These are phyloP conservation scores for Spodoptera frugiperda DNA, from an alignment of 1,140 invertebrate species.

Conservation along the genomic window DNA sequence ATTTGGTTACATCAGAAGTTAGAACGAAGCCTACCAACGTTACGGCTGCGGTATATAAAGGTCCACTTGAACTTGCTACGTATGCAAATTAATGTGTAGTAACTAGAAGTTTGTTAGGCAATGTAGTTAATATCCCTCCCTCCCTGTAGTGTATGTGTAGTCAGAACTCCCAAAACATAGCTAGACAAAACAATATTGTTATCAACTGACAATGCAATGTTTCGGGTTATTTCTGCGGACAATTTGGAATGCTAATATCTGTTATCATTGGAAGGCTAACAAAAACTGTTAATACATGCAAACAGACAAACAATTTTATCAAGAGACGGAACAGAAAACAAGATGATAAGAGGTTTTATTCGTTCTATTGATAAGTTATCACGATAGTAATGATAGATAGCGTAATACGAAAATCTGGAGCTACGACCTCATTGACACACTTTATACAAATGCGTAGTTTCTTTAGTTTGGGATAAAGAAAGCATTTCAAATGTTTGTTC, in stretches of 20 bases:
- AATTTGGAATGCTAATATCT: constrained; percentile 6
- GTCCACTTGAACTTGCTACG: too few relatives aligned
- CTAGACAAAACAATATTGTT: too few relatives aligned
- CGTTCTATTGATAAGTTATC: constrained; percentile 29
- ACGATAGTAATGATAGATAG: constrained; percentile 22
- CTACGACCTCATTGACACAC: constrained; percentile 39
- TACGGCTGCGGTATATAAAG: too few relatives aligned
- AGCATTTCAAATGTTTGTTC: neutral
- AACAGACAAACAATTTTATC: constrained; percentile 23
- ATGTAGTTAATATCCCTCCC: too few relatives aligned
- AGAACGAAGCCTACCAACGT: too few relatives aligned
- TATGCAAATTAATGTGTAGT: too few relatives aligned
- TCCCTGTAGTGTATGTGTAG: too few relatives aligned
- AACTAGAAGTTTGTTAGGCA: too few relatives aligned
- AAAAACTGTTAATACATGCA: constrained; percentile 19
- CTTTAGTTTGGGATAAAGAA: constrained; percentile 1
- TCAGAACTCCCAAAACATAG: too few relatives aligned
- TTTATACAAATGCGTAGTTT: constrained; percentile 29
- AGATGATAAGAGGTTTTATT: constrained; percentile 18
- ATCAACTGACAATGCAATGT: neutral
- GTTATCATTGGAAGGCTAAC: constrained; percentile 4
- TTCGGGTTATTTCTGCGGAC: neutral
- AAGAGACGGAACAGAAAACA: constrained; percentile 30
- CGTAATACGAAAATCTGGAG: constrained; percentile 21
- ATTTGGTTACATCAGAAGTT: too few relatives aligned